Base-by-base conservation (phyloP, 2,113 vertebrate genomes). In the Chaetops frenatus region DNA sequence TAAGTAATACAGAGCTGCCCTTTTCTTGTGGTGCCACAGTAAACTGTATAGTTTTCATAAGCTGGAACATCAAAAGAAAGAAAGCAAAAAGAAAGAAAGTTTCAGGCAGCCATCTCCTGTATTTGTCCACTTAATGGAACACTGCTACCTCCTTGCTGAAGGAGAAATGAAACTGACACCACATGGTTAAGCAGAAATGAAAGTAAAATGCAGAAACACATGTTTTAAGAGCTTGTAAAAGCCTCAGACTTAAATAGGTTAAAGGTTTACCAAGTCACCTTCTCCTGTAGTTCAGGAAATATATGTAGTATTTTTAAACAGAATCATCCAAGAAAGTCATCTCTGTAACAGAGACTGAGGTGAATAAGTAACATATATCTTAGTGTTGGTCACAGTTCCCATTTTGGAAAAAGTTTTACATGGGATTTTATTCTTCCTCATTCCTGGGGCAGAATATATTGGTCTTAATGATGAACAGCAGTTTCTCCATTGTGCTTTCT, bases 1-100 rank as follows among this genome's bases (percentile, higher is more conserved):
- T 98, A 92, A 97, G 97, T 50, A 98, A 77, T 82, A 98, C 91
- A 33, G 95, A 98, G 71, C 73, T 98, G 85, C 97, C 96, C 2
- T 98, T 98, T 98, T 91, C 94, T 98, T 45, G 86, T 96, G 36
- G 72, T 98, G 50, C 82, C 98, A 66, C 83, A 97, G 12, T 38
- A 25, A 70, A 36, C 20, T 14, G 35, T 1, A 15, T 2, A 10
- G 17, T 47, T 86, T 78, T 51, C 7, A 9, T 62, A 71, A 67
- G 31, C 15, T 35, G 10, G 4, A 81, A 45, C 51, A 74, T 22
- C 23, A 65, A 19, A 79, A 91, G 27, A 60, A 79, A 36, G 18
- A 16, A 4, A 56, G 33, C 20, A 79, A 9, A n/a, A n/a, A n/a
- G n/a, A n/a, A n/a, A n/a, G n/a, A n/a, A n/a, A 2, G 33, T n/a